These are phyloP conservation scores for Neodiprion virginianus DNA, from an alignment of 1,140 invertebrate species.

Conservation along the genomic window DNA sequence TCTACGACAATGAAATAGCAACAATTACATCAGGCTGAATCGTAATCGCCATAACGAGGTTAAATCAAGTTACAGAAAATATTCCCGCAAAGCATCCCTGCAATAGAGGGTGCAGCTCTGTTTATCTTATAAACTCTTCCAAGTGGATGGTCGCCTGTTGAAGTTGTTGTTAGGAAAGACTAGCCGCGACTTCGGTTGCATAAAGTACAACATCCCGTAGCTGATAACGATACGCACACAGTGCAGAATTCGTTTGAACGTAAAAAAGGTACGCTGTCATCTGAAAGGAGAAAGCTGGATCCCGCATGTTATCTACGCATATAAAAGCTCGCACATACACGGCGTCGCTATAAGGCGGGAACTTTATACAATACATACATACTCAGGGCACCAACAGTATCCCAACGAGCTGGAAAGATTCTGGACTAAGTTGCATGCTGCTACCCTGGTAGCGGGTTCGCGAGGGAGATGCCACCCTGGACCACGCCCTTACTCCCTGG, in stretches of 20 bases:
- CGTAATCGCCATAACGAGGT: not conserved
- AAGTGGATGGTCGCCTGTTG: constrained; percentile 51
- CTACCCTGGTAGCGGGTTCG: constrained; percentile 52
- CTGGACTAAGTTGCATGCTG: constrained; percentile 41
- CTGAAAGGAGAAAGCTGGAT: not conserved
- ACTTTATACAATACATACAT: too few relatives aligned
- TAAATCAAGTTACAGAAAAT: not conserved
- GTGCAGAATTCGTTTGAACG: too few relatives aligned
- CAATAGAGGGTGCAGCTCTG: constrained; percentile 24
- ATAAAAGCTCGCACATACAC: too few relatives aligned
- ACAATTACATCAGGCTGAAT: not conserved
- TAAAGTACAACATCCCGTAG: too few relatives aligned
- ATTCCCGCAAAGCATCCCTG: constrained; percentile 26
- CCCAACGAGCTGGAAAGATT: constrained; percentile 28
- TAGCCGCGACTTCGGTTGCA: constrained; percentile 28
- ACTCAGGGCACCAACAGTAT: not conserved
- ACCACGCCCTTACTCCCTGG: constrained; percentile 53
- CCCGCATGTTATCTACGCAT: not conserved
- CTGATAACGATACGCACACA: too few relatives aligned
- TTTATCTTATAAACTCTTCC: constrained; percentile 34
- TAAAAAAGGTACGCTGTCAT: too few relatives aligned
- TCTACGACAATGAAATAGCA: constrained; percentile 9
- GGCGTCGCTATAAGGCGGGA: too few relatives aligned
- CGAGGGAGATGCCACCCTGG: constrained; percentile 59
- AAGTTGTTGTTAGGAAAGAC: constrained; percentile 55